A percentile compares a stretch with the other conserved stretches of the same genome.
Conservation (phyloP, 2,113 vertebrate genomes). For the Felis chaus region DNA sequence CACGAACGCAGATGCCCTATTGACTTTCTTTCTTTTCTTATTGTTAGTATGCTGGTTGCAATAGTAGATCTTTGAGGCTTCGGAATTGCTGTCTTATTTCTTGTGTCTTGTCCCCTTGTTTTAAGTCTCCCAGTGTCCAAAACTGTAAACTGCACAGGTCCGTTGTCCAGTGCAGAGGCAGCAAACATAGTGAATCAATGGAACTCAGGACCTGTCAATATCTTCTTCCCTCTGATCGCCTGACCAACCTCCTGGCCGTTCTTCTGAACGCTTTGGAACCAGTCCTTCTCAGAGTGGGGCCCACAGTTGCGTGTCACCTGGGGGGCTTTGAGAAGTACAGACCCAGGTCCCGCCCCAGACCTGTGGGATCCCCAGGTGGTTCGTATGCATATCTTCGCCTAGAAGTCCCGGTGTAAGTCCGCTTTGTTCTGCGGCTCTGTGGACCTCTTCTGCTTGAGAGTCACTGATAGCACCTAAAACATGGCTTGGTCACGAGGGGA, state of each 20-base stretch:
- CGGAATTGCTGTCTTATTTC: background rate
- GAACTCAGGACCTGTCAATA: background rate
- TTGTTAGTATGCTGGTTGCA: background rate
- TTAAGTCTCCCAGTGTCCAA: background rate
- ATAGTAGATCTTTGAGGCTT: background rate
- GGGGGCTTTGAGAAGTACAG: background rate
- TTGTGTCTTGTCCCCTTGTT: background rate
- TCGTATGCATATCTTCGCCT: background rate
- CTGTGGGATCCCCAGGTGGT: background rate
- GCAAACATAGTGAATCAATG: background rate
- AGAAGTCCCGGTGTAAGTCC: background rate
- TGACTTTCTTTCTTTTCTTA: slow-evolving; percentile 2
- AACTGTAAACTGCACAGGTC: background rate
- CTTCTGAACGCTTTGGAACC: background rate
- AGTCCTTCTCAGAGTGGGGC: background rate
- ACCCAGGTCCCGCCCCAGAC: background rate
- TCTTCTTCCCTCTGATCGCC: background rate
- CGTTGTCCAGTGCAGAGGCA: background rate
- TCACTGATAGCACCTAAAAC: background rate
- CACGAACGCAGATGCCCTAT: background rate
- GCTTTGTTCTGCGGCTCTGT: background rate
- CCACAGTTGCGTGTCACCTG: background rate
- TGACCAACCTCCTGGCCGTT: background rate
- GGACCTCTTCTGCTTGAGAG: background rate
- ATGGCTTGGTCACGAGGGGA: background rate